These are phyloP conservation scores for Petaurus breviceps DNA, from an alignment of 2,113 vertebrate genomes.

Conservation along the genomic window DNA sequence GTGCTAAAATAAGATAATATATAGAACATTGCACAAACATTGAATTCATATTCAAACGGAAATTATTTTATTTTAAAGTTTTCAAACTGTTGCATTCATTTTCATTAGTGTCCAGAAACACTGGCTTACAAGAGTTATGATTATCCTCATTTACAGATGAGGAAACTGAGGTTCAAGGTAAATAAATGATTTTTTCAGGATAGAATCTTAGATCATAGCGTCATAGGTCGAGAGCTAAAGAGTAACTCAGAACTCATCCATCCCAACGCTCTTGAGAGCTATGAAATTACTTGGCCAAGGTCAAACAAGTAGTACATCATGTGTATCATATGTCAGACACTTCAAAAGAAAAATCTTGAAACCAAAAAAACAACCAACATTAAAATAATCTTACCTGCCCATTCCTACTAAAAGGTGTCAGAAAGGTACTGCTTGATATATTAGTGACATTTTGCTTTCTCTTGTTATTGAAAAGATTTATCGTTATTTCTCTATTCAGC, in stretches of 20 bases:
- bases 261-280: neutral
- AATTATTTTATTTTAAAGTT: neutral
- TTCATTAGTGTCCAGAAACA: neutral
- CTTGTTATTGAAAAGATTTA: conserved; percentile 63
- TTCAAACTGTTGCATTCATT: neutral
- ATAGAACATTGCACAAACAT: neutral
- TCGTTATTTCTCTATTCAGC: conserved; percentile 51
- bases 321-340: neutral
- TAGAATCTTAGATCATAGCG: neutral
- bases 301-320: neutral
- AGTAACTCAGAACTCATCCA: neutral
- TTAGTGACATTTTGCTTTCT: conserved; percentile 44
- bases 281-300: neutral
- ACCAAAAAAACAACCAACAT: neutral
- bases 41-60: neutral
- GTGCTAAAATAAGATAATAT: neutral
- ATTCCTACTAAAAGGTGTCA: neutral
- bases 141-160: neutral
- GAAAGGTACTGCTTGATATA: neutral
- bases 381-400: conserved; percentile 3
- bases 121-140: too few species aligned
- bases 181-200: neutral
- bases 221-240: neutral
- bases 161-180: neutral
- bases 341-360: neutral